phyloP scores from a whole-genome alignment of 2,888 invertebrate genomes.

The Sicus ferrugineus region DNA sequence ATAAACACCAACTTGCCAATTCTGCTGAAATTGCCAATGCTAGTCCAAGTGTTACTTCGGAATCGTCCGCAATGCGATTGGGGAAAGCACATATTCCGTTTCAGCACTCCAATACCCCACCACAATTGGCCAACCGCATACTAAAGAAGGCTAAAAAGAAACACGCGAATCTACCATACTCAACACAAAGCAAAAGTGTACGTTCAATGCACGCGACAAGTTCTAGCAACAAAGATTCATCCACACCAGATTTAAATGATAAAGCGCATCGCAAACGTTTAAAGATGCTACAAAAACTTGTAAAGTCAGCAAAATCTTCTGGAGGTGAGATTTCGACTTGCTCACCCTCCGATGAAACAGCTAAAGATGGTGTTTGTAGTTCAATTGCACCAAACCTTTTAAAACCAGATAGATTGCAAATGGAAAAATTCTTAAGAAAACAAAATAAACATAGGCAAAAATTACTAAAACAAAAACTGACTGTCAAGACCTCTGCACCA shows the following conservation, averaged over 20 bases:
- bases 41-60: neutral
- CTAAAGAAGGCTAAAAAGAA: slow-evolving; percentile 34
- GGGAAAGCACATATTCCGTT: slow-evolving; percentile 14
- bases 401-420: slow-evolving; percentile 44
- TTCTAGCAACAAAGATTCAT: neutral
- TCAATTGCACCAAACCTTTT: slow-evolving; percentile 36
- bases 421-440: slow-evolving; percentile 53
- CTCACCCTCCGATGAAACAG: slow-evolving; percentile 39
- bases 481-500: neutral
- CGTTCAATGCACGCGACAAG: neutral
- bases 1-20: neutral
- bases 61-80: slow-evolving; percentile 11
- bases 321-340: slow-evolving; percentile 32
- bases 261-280: slow-evolving; percentile 54
- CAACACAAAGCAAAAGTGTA: slow-evolving; percentile 6
- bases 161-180: neutral
- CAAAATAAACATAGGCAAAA: slow-evolving; percentile 54
- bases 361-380: slow-evolving; percentile 35
- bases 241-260: slow-evolving; percentile 41
- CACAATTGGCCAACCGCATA: slow-evolving; percentile 23
- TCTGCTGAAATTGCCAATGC: slow-evolving; percentile 2
- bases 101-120: slow-evolving; percentile 2
- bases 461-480: slow-evolving; percentile 43
- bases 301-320: slow-evolving; percentile 39
- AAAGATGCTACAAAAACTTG: slow-evolving; percentile 54